Evolutionary conservation across 2,797 vertebrate species (phyloP).

Genomic region (Chloroceryle amazona): DNA sequence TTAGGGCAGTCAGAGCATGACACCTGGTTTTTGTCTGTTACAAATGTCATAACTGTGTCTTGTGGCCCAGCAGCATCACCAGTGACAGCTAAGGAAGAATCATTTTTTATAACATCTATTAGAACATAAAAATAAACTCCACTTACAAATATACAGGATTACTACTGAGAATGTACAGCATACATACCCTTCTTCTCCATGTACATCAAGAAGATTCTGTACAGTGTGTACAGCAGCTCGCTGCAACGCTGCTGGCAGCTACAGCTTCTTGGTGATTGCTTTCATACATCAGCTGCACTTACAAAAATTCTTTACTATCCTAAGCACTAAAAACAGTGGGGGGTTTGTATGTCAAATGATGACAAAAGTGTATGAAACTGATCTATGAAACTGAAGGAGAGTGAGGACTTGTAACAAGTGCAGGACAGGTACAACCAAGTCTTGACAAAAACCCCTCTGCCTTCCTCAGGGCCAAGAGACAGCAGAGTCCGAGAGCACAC

Average conservation of each 20-base stretch:
- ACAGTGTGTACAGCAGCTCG: not conserved
- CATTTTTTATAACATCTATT: not conserved
- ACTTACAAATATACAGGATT: not conserved
- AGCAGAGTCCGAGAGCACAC: not conserved
- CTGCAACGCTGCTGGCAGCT: not conserved
- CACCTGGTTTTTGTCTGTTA: fast-evolving
- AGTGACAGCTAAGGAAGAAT: not conserved
- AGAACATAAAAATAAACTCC: not conserved
- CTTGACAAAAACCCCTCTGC: not conserved
- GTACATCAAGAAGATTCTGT: not conserved
- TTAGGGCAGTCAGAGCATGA: not conserved
- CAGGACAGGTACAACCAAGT: not conserved
- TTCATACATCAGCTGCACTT: not conserved
- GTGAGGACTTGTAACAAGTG: not conserved
- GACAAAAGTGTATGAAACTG: not conserved
- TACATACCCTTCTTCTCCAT: not conserved
- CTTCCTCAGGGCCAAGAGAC: not conserved
- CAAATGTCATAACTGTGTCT: not conserved
- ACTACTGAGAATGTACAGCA: not conserved
- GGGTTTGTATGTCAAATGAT: not conserved
- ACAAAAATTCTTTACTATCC: not conserved
- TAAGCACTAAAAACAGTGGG: not conserved
- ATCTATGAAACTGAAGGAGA: not conserved
- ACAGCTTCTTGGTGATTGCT: not conserved
- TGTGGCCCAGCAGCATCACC: not conserved